Evolutionary conservation across 2,888 invertebrate species (phyloP), one percentile per base, ranked within the genome.

Genomic region (Allygus modestus): DNA sequence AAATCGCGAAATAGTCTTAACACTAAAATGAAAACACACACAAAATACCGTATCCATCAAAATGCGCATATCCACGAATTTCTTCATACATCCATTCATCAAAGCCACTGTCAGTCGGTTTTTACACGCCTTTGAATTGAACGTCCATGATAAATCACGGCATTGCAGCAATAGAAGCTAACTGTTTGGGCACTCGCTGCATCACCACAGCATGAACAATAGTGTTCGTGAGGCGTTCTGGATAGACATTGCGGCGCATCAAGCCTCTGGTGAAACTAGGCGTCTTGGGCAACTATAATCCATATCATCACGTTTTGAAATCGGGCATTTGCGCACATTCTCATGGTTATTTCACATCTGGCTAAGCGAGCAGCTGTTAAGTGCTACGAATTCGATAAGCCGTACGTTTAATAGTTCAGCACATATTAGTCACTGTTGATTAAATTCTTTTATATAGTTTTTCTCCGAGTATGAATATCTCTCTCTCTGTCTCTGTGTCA

Each of bases 221-320:
- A 20, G 20, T 1, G 54, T 2, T 54, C 20, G 54, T 54, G 54
- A 20, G 2, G 54, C 4, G 11, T 7, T 46, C 54, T 28, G 65
- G 31, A 1, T 31, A 28, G 65, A 2, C 26, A 28, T 31, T 1
- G 28, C 5, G 15, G 65, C 12, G 65, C 54, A 54, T 23, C 54
- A 20, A 0, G 15, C 23, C 20, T 5, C 1, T 65, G 65, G 28
- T 28, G 65, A 28, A 65, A 65, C 65, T 11, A 15, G 28, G 12
- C 58, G 58, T 20, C 28, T 65, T 65, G 65, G 65, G 28, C 65
- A 65, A 65, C 65, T 9, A 20, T 58, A 65, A 65, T 28, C 65
- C 31, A 31, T 65, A 65, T 65, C 26, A 65, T 65, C 12, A 65
- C 1, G 54, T 65, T 28, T 26, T 65, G 65, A 26, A 31, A 65